Conservation (phyloP, 1,140 invertebrate species). For the Drosophila aff. region DNA sequence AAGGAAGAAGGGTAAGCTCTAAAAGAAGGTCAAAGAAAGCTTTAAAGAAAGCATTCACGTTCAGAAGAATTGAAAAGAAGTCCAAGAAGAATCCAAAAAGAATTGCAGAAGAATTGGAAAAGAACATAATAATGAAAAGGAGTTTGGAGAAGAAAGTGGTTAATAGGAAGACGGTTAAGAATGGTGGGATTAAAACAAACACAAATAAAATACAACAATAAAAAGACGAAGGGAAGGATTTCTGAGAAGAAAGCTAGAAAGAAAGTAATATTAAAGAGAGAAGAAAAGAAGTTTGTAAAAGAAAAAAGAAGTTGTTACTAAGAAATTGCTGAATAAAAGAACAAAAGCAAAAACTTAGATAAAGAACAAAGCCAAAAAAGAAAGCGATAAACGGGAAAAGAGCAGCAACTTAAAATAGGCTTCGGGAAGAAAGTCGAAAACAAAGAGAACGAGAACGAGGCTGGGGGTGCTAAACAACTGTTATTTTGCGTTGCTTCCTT, state of each 20-base stretch:
- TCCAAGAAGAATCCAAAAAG: background rate
- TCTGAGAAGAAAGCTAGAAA: too few relatives aligned
- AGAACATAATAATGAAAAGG: too few relatives aligned
- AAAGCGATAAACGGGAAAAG: too few relatives aligned
- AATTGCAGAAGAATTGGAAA: background rate
- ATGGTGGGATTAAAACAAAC: too few relatives aligned
- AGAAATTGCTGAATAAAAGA: background rate
- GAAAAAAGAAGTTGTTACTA: too few relatives aligned
- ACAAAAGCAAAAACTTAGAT: background rate
- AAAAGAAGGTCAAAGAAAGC: background rate
- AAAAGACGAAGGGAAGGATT: too few relatives aligned
- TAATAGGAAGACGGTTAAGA: too few relatives aligned
- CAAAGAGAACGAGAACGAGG: background rate
- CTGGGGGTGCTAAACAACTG: constrained; percentile 25
- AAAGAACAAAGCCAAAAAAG: background rate
- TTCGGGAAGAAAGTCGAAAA: background rate
- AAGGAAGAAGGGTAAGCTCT: background rate
- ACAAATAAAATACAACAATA: too few relatives aligned
- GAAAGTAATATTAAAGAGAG: too few relatives aligned
- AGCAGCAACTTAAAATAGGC: background rate
- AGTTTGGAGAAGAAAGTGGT: too few relatives aligned
- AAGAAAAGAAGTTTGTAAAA: too few relatives aligned
- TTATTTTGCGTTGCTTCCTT: constrained; percentile 22
- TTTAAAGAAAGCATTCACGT: background rate
- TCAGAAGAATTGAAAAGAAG: background rate